phyloP scores from a whole-genome alignment of 2,888 invertebrate species.

The Dorcus hopei region DNA sequence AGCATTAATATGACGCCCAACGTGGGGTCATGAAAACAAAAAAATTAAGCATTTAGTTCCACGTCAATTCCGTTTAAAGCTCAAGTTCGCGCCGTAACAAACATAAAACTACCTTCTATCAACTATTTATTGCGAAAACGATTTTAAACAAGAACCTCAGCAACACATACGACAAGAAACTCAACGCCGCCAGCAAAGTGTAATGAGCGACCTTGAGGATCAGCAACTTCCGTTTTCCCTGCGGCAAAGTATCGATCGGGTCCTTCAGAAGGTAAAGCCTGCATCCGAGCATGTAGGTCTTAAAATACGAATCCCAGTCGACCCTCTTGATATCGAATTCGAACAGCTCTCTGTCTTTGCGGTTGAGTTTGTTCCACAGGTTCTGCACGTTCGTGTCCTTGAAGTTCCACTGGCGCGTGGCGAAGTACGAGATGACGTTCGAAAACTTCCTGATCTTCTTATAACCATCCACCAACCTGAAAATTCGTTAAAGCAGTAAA shows the following conservation, averaged over 20 bases:
- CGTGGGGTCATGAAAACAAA: no score
- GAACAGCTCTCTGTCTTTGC: constrained; percentile 51
- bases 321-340: constrained; percentile 70
- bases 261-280: constrained; percentile 78
- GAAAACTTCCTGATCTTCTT: constrained; percentile 71
- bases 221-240: constrained; percentile 58
- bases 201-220: constrained; percentile 41
- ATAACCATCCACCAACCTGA: constrained; percentile 72
- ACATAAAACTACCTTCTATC: no score
- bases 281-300: constrained; percentile 67
- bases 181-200: constrained; percentile 6
- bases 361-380: constrained; percentile 58
- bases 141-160: not conserved
- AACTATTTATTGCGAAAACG: no score
- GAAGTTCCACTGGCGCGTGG: constrained; percentile 73
- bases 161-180: not conserved
- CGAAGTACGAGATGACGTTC: constrained; percentile 74
- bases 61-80: no score
- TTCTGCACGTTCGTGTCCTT: constrained; percentile 57
- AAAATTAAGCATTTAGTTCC: no score
- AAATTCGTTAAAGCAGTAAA: not conserved
- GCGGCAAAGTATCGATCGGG: constrained; percentile 68
- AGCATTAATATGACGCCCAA: no score
- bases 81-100: no score
- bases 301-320: constrained; percentile 73